A percentile compares a stretch with the other conserved stretches of the same genome.
phyloP scores from a whole-genome alignment of 1,140 invertebrate genomes.

The Zaprionus taronus region DNA sequence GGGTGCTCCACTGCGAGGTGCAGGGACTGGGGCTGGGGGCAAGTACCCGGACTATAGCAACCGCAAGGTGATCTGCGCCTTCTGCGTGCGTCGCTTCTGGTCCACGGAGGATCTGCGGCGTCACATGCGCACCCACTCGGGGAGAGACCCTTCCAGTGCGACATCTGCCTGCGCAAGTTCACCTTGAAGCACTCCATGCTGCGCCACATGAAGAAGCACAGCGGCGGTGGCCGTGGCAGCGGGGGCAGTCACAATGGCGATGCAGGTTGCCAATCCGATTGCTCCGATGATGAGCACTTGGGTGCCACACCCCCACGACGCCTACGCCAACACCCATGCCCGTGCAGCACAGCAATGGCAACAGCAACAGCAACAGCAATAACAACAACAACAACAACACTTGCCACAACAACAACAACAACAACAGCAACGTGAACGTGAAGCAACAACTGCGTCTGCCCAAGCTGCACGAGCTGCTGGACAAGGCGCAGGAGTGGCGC shows the following conservation, averaged over 20 bases:
- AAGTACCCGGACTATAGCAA: constrained; percentile 94
- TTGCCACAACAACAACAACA: constrained; percentile 56
- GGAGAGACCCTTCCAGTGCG: constrained; percentile 89
- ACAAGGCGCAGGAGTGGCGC: constrained; percentile 76
- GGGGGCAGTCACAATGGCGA: constrained; percentile 83
- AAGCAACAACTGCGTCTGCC: constrained; percentile 49
- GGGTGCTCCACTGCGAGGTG: background rate
- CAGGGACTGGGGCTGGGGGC: constrained; percentile 81
- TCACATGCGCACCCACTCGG: constrained; percentile 96
- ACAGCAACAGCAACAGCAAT: constrained; percentile 54
- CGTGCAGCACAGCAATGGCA: constrained; percentile 26
- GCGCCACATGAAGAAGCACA: constrained; percentile 94
- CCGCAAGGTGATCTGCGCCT: constrained; percentile 95
- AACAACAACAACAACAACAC: constrained; percentile 59
- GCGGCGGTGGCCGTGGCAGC: constrained; percentile 83
- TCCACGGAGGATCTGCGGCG: constrained; percentile 95
- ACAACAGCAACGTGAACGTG: constrained; percentile 33
- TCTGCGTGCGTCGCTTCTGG: constrained; percentile 96
- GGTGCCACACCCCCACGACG: constrained; percentile 59
- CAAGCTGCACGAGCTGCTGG: constrained; percentile 75
- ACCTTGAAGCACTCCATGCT: constrained; percentile 97
- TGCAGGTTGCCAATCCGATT: constrained; percentile 67
- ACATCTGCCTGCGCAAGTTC: constrained; percentile 92
- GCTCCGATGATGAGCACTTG: constrained; percentile 85
- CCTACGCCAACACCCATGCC: constrained; percentile 56